Evolutionary conservation across 2,888 invertebrate genomes (phyloP), one percentile per base, ranked within the genome.

Genomic region (Acleris literana): DNA sequence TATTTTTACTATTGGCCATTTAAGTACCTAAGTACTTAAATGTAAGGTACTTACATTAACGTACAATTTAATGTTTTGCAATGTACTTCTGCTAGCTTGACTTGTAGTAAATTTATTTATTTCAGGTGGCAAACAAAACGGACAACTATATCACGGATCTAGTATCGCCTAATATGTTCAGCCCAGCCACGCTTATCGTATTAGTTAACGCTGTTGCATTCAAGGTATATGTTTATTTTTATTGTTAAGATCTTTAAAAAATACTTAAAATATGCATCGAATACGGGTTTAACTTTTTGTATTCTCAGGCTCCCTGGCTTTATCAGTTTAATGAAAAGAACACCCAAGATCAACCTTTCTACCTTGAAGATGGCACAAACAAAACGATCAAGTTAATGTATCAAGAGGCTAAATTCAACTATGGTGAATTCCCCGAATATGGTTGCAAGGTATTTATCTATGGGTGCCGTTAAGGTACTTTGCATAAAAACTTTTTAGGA

Each of bases 161-260:
- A 6, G 74, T 84, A 1, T 60, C 69, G 0, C 51, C 77, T 2
- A 63, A 70, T 0, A 69, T 76, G 64, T 72, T 87, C 3, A 70
- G 43, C 62, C 18, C 29, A 0, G 4, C 54, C 1, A 84, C 84
- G 5, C 69, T 79, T 39, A 20, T 85, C 16, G 80, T 81, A 13
- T 54, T 87, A 17, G 69, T 80, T 16, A 84, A 87, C 61, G 83
- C 80, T 43, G 69, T 87, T 16, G 86, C 83, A 64, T 85, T 82
- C 62, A 62, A 78, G 68, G 77, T 74, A 68, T 16, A 7, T 17
- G 1, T 25, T n/a, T 20, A 11, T 17, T 22, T 17, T 25, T 13
- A 9, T 13, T 13, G 13, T 33, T 33, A 25, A 25, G 5, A 9
- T 1, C 3, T 13, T 11, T 33, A 3, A 13, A 13, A 39, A 3